Percentiles rank a stretch among this genome's conserved stretches.
Conservation (phyloP, 2,113 vertebrate species). For the Lepidothrix coronata region DNA sequence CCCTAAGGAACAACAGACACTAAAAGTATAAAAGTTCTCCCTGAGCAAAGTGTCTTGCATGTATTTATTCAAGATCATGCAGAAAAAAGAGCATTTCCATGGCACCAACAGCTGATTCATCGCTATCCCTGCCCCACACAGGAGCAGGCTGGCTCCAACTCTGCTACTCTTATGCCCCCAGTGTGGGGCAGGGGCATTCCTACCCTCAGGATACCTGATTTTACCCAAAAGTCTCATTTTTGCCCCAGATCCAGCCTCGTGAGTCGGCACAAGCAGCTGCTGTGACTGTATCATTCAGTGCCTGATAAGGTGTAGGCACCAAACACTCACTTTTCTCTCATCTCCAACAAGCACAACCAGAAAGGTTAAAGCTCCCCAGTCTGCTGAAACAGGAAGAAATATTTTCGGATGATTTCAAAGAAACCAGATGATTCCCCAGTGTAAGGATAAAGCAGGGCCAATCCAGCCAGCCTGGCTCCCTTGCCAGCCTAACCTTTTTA, state of each 20-base stretch:
- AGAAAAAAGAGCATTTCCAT: background rate
- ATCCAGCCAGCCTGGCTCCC: conserved; percentile 64
- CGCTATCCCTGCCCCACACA: background rate
- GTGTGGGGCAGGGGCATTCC: background rate
- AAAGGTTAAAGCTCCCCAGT: conserved; percentile 46
- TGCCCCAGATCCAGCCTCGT: background rate
- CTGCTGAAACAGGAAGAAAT: conserved; percentile 49
- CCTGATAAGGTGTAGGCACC: background rate
- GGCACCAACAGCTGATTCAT: background rate
- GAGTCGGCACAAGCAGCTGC: background rate
- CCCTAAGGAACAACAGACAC: background rate
- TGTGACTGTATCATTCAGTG: fast-evolving
- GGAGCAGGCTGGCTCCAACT: background rate
- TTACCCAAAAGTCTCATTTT: background rate
- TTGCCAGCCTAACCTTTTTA: conserved; percentile 70
- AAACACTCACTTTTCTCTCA: background rate
- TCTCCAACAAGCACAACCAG: background rate
- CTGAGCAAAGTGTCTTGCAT: background rate
- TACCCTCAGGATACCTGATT: background rate
- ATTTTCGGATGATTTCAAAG: conserved; percentile 62
- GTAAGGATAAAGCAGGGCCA: conserved; percentile 24
- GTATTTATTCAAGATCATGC: background rate
- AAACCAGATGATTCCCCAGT: conserved; percentile 60
- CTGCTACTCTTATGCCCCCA: fast-evolving
- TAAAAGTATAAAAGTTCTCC: conserved; percentile 19